Evolutionary conservation across 2,888 invertebrate genomes (phyloP), one percentile per base, ranked within the genome.

Genomic region (Chirona hameri): DNA sequence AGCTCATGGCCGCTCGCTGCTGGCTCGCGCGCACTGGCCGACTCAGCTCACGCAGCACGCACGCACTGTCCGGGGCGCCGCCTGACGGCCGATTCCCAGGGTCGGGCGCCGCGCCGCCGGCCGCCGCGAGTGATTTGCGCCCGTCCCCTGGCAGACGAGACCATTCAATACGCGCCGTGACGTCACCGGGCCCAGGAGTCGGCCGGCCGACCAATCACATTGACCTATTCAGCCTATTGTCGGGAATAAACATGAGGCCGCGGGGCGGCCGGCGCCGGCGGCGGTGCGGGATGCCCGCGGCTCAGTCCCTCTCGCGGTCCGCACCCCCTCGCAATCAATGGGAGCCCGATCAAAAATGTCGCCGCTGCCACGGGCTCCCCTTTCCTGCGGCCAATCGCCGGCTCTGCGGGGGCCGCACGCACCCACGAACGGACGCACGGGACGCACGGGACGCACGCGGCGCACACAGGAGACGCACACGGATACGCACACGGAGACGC

Each of bases 161-260:
- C 72, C 72, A 72, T 72, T 72, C 72, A 72, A 72, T 72, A 31
- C 72, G 72, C 72, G 72, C 18, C 29, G 31, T 72, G 72, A 72
- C 72, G 72, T 72, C 72, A 72, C 31, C 15, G 18, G 5, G 72
- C 2, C 31, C 72, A 29, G 31, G 18, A 72, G 72, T 18, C 72
- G 72, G 31, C 31, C 72, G 72, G 72, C 72, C 31, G 72, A 72
- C 72, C 72, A 72, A 72, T 72, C 72, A 72, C 72, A 72, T 72
- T 72, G 72, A 72, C 72, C 72, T 72, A 72, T 72, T 72, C 72
- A 72, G 72, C 72, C 72, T 72, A 72, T 72, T 72, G 72, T 72
- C 72, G 72, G 72, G 72, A 72, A 72, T 72, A 72, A 72, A 72
- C 72, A 72, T 72, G 72, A 72, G 72, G 72, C 31, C 29, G 18